Evolutionary conservation across 2,797 vertebrate genomes (phyloP).

Genomic region (Phalloptychus januarius): DNA sequence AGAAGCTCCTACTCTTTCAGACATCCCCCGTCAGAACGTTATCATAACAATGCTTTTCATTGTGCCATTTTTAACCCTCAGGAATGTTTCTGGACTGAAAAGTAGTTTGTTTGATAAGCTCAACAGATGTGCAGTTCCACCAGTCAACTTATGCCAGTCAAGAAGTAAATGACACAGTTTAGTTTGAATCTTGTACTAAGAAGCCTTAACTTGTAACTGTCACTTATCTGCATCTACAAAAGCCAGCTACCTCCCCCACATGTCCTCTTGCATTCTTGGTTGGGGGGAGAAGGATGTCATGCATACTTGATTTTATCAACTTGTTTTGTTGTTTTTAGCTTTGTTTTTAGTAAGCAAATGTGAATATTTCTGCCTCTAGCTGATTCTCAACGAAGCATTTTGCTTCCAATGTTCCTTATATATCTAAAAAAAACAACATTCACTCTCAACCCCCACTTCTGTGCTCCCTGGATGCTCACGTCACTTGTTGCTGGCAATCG

Average conservation of each 20-base stretch:
- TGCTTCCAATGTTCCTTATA: slow-evolving; percentile 31
- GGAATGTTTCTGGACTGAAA: not conserved
- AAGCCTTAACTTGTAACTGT: not conserved
- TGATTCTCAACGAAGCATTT: slow-evolving; percentile 38
- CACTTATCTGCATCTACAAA: not conserved
- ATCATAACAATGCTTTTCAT: not conserved
- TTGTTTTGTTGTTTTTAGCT: not conserved
- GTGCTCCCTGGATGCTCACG: slow-evolving; percentile 83
- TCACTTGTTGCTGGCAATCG: slow-evolving; percentile 87
- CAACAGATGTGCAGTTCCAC: no score
- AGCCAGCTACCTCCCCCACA: slow-evolving; percentile 11
- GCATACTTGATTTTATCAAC: slow-evolving; percentile 17
- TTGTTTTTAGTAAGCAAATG: not conserved
- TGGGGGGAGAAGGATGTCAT: not conserved
- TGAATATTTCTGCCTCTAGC: slow-evolving; percentile 22
- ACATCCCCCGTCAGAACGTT: no score
- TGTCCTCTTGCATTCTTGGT: slow-evolving; percentile 10
- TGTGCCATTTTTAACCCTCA: not conserved
- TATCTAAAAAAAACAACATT: slow-evolving; percentile 28
- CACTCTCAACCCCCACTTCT: slow-evolving; percentile 36
- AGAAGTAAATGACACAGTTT: not conserved
- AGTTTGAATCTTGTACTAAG: not conserved
- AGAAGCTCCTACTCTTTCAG: no score
- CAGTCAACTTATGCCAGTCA: not conserved
- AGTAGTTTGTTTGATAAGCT: no score